phyloP scores from a whole-genome alignment of 2,888 invertebrate species.

The Scaptomyza parva region DNA sequence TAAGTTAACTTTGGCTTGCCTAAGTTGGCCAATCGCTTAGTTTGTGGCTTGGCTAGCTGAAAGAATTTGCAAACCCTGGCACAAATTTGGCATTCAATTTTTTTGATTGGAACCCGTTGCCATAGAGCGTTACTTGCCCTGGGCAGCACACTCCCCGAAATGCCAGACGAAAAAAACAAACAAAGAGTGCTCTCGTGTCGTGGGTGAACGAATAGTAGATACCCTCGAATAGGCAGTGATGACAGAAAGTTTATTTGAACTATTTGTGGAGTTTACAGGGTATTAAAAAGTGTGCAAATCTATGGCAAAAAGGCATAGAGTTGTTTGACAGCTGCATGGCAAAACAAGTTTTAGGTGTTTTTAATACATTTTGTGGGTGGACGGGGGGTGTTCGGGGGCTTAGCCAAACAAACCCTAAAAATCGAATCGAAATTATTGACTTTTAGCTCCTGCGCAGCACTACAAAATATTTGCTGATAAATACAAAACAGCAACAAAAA shows the following conservation, averaged over 20 bases:
- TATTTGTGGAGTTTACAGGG: background rate
- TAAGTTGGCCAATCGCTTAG: conserved; percentile 47
- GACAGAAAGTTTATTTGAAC: background rate
- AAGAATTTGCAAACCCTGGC: conserved; percentile 45
- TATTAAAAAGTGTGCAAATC: conserved; percentile 17
- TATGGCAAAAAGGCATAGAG: conserved; percentile 38
- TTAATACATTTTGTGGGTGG: no score
- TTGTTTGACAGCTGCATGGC: conserved; percentile 52
- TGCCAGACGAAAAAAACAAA: conserved; percentile 35
- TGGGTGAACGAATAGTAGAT: background rate
- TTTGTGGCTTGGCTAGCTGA: conserved; percentile 1
- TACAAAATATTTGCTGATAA: conserved; percentile 21
- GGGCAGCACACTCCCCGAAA: conserved; percentile 57
- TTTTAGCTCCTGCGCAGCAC: conserved; percentile 33
- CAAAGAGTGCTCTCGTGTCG: background rate
- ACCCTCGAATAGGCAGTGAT: background rate
- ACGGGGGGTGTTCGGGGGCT: conserved; percentile 37
- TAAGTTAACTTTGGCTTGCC: conserved; percentile 16
- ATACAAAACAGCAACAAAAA: background rate
- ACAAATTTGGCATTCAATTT: conserved; percentile 63
- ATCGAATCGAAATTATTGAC: conserved; percentile 16
- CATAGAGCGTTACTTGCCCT: conserved; percentile 41
- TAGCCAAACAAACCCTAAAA: conserved; percentile 60
- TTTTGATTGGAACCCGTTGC: conserved; percentile 40
- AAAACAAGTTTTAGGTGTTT: conserved; percentile 56